Base-by-base conservation (phyloP, 2,797 vertebrate species). In the Arrhamphus sclerolepis region DNA sequence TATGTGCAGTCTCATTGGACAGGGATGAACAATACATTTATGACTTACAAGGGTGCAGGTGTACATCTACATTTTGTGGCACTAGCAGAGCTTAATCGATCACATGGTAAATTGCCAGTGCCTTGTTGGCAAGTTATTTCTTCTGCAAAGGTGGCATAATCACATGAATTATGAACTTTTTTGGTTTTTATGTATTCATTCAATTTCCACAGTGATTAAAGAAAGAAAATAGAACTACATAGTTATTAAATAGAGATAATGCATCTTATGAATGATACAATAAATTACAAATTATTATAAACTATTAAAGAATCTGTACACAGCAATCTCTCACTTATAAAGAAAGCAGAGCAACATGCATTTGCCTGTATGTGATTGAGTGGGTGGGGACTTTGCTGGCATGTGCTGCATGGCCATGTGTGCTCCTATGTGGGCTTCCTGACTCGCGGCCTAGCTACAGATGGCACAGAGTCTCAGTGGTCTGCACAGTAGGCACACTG, bases 371-470 rank as follows among this genome's bases (percentile, higher is more conserved):
- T 85, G 80, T 46, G 75, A 59, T 11, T 53, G 69, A 61, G 56
- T 72, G 72, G 72, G 80, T 66, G 70, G 65, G 71, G 79, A 72
- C 71, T 62, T 70, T 85, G 83, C 73, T 93, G 89, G 89, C 89
- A 50, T 56, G 17, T 47, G 65, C 69, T 83, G 75, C 66, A 78
- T 85, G 72, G 78, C 87, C 92, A 92, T 93, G 91, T 92, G 91
- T 85, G 85, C 75, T 89, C 84, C 78, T 79, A 84, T 83, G 78
- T 90, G 86, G 88, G 87, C 90, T 90, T 93, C 92, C 92, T 93
- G 91, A 91, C 87, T 91, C 88, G 90, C 88, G 75, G 89, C 86
- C 83, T 75, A 79, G 85, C 62, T 88, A 80, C 92, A 93, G 93
- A 93, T 93, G 93, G 91, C 80, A 70, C 65, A 56, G 70, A 66